Evolutionary conservation across 2,888 invertebrate genomes (phyloP).

Genomic region (Odontocerum albicorne): DNA sequence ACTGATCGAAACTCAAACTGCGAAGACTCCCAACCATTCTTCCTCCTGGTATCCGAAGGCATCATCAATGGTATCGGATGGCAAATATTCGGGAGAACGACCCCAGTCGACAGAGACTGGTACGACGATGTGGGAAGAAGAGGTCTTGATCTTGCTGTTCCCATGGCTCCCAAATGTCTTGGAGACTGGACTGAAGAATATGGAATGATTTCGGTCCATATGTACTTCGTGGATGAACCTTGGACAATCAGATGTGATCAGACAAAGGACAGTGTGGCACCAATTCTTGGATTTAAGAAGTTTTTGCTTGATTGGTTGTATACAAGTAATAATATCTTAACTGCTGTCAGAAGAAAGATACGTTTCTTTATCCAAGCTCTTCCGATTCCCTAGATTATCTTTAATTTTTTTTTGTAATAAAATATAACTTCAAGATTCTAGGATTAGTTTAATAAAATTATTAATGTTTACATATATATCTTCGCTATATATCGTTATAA

Average conservation of each 20-base stretch:
- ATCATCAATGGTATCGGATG: slow-evolving; percentile 33
- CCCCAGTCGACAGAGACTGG: slow-evolving; percentile 18
- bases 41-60: slow-evolving; percentile 22
- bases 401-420: no score
- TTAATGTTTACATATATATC: no score
- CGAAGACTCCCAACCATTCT: slow-evolving; percentile 26
- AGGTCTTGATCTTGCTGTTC: slow-evolving; percentile 21
- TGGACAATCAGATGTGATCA: slow-evolving; percentile 29
- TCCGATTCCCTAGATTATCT: neutral
- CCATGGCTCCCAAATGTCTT: slow-evolving; percentile 31
- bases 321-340: neutral
- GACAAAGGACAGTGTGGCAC: slow-evolving; percentile 17
- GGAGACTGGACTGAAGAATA: slow-evolving; percentile 27
- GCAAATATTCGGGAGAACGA: slow-evolving; percentile 28
- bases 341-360: neutral
- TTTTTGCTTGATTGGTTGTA: neutral
- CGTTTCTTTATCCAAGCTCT: neutral
- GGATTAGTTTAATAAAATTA: no score
- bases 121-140: slow-evolving; percentile 23
- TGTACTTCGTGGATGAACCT: slow-evolving; percentile 34
- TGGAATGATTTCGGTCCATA: slow-evolving; percentile 32
- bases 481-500: no score
- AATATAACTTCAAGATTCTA: no score
- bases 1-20: slow-evolving; percentile 22
- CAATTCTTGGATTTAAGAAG: slow-evolving; percentile 7